These are phyloP conservation scores for Vipera latastei DNA, from an alignment of 2,797 vertebrate species.

Conservation along the genomic window DNA sequence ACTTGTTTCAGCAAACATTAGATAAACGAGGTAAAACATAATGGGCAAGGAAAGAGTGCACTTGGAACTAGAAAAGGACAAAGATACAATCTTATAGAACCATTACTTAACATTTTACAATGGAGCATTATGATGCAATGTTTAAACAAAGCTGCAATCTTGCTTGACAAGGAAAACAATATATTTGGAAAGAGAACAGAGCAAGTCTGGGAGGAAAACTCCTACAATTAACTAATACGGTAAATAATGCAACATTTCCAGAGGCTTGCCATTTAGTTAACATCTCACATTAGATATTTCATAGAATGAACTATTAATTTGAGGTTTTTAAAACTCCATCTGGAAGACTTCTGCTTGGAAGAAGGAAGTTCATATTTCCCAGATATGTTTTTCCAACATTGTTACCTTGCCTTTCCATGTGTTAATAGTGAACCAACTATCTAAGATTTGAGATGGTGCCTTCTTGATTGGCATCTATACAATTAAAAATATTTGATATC, in stretches of 20 bases:
- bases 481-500: background rate
- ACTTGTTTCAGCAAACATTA: conserved; percentile 4
- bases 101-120: conserved; percentile 25
- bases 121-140: conserved; percentile 19
- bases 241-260: conserved; percentile 20
- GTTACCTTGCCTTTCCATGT: background rate
- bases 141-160: conserved; percentile 18
- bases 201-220: background rate
- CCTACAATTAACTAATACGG: background rate
- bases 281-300: background rate
- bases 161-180: conserved; percentile 23
- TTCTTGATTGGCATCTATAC: background rate
- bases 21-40: background rate
- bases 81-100: conserved; percentile 28
- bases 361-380: background rate
- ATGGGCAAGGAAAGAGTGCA: conserved; percentile 10
- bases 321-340: background rate
- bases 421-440: background rate
- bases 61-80: conserved; percentile 21
- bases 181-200: conserved; percentile 22
- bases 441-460: background rate
- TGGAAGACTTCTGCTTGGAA: background rate
- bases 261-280: background rate
- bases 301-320: background rate
- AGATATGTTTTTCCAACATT: background rate